These are phyloP conservation scores for Thereva nobilitata DNA, from an alignment of 2,888 invertebrate species.

Conservation along the genomic window DNA sequence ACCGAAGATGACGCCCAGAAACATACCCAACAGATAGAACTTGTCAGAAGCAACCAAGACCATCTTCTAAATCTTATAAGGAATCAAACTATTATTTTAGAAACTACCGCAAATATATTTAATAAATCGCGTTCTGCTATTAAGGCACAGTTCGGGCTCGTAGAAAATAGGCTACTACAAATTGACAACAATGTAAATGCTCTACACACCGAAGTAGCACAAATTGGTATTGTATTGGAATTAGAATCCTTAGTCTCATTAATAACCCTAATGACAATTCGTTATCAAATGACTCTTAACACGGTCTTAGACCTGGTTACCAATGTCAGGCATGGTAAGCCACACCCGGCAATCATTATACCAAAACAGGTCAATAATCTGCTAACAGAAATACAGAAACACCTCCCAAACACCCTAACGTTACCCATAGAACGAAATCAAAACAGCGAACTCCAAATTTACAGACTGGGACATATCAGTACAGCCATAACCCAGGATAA, in stretches of 20 bases:
- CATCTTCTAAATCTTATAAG: neutral
- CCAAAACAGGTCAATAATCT: neutral
- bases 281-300: neutral
- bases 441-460: neutral
- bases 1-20: too few species aligned
- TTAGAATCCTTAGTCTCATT: neutral
- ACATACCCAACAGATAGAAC: neutral
- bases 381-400: neutral
- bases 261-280: neutral
- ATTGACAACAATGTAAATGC: neutral
- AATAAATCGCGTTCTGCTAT: neutral
- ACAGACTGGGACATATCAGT: neutral
- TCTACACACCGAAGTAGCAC: neutral
- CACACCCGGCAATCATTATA: neutral
- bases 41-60: neutral
- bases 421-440: neutral
- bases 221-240: neutral
- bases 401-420: neutral
- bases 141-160: neutral
- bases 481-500: neutral
- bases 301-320: neutral
- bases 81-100: neutral
- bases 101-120: neutral
- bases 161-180: neutral
- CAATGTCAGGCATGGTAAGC: neutral